Percentiles rank a stretch among this genome's conserved stretches.
phyloP scores from a whole-genome alignment of 1,140 invertebrate species.

The Dendroctonus ponderosae region DNA sequence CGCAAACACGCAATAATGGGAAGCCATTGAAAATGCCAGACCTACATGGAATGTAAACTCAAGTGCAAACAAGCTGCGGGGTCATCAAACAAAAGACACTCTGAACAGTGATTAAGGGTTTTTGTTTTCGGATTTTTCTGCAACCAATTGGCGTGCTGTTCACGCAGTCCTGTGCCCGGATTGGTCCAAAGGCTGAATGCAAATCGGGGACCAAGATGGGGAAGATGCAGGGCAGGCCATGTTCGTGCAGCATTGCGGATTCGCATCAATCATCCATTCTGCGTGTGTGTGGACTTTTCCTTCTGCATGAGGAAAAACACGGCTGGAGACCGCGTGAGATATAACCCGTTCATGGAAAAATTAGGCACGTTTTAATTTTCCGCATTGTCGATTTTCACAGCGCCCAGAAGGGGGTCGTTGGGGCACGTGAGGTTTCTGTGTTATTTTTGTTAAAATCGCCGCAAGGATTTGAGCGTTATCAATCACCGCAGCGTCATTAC shows the following conservation, averaged over 20 bases:
- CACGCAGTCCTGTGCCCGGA: no score
- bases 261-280: no score
- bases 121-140: constrained; percentile 20
- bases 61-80: constrained; percentile 16
- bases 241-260: no score
- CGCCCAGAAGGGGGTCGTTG: no score
- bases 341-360: constrained; percentile 6
- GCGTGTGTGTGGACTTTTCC: constrained; percentile 1
- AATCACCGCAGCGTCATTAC: no score
- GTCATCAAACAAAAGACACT: constrained; percentile 27
- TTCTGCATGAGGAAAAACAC: constrained; percentile 1
- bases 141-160: constrained; percentile 12
- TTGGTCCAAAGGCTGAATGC: no score
- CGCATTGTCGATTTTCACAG: constrained; percentile 7
- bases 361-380: constrained; percentile 10
- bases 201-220: no score
- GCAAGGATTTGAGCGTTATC: no score
- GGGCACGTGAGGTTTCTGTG: no score
- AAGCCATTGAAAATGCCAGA: constrained; percentile 31
- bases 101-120: constrained; percentile 21
- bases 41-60: constrained; percentile 26
- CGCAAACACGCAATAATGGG: constrained; percentile 27
- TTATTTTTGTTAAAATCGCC: no score
- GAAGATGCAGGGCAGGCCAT: no score
- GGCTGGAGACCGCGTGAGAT: constrained; percentile 5